These are phyloP conservation scores for Arctia plantaginis DNA, from an alignment of 2,888 invertebrate species.

Conservation along the genomic window DNA sequence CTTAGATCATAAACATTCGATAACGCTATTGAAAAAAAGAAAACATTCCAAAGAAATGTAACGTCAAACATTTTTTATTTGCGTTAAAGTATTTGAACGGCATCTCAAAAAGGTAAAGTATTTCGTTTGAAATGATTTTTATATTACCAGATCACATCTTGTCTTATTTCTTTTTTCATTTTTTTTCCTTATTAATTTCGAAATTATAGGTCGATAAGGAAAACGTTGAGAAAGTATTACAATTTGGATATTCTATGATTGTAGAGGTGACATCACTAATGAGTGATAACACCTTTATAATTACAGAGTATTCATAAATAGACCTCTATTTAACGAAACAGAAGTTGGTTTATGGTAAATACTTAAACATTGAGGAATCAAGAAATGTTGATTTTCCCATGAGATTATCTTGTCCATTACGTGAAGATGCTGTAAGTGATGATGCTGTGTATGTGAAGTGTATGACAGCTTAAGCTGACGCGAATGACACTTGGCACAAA, in stretches of 20 bases:
- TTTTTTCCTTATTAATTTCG: slow-evolving; percentile 28
- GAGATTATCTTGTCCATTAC: not conserved
- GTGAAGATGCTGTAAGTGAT: too few species aligned
- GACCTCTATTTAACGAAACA: too few species aligned
- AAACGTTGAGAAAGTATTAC: slow-evolving; percentile 29
- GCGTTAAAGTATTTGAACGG: slow-evolving; percentile 26
- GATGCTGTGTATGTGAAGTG: too few species aligned
- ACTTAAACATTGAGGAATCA: too few species aligned
- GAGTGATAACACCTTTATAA: not conserved
- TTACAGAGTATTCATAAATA: not conserved
- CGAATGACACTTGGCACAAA: not conserved
- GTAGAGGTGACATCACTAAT: not conserved
- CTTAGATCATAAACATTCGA: not conserved
- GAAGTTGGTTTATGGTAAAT: too few species aligned
- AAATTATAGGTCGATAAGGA: slow-evolving; percentile 32
- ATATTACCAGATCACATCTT: slow-evolving; percentile 20
- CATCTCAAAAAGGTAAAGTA: slow-evolving; percentile 24
- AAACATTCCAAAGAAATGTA: slow-evolving; percentile 7
- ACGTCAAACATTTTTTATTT: slow-evolving; percentile 15
- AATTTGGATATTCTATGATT: not conserved
- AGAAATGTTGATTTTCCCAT: too few species aligned
- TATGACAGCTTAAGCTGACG: too few species aligned
- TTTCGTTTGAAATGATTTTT: slow-evolving; percentile 28
- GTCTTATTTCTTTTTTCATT: slow-evolving; percentile 14
- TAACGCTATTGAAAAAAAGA: not conserved